Evolutionary conservation across 2,797 vertebrate species (phyloP), one percentile per base, ranked within the genome.

Genomic region (Columba guinea): DNA sequence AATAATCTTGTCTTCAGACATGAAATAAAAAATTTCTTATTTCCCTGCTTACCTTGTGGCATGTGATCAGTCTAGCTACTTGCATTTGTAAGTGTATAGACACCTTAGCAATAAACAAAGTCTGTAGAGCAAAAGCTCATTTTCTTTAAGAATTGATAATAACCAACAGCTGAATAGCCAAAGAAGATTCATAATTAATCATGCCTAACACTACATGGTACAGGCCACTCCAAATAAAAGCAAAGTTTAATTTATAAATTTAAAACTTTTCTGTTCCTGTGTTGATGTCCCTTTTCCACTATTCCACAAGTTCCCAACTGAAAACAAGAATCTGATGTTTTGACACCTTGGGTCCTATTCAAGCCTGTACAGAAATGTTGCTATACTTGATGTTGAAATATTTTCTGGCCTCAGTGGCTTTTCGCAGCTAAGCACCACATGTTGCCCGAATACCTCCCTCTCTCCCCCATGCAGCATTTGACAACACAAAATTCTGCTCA

Each of bases 401-500:
- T 77, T 87, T 94, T 64, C 94, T 95, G 87, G 60, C 81, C 83
- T 39, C 30, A 9, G 21, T 59, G 53, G 8, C 78, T 71, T 58
- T 68, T 93, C 2, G 0, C 52, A 85, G 78, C 49, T 77, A 89
- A 83, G 64, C 68, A 77, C 84, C 84, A 87, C 91, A 82, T 77
- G 74, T 46, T 87, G 59, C 71, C 81, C 44, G 64, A 84, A 41
- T 51, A 77, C 41, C 46, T 84, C 37, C 44, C 26, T 67, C 74
- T 62, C 63, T 67, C 22, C 68, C 35, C 53, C 56, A 35, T 51
- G 51, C 69, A 80, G 76, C 64, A 89, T 70, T 70, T 80, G 89
- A 95, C 82, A 92, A 87, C 84, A 89, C 41, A 95, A 91, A 91
- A 63, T 27, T 55, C 59, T 93, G 79, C 41, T 89, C 89, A 60